Percentiles rank a stretch among this genome's conserved stretches.
phyloP scores from a whole-genome alignment of 1,140 invertebrate genomes.

The Dendroctonus ponderosae region DNA sequence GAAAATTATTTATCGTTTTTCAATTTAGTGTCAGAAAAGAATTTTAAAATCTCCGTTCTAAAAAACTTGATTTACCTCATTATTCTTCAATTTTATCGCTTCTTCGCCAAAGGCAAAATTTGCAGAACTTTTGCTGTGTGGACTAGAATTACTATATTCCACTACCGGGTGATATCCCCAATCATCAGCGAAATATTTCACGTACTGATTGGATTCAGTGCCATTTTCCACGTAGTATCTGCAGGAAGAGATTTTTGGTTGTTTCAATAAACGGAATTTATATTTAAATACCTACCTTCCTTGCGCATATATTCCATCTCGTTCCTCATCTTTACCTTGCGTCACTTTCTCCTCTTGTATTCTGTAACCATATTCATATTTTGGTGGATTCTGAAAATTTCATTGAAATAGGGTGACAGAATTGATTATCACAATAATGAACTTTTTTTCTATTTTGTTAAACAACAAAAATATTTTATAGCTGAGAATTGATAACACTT shows the following conservation, averaged over 20 bases:
- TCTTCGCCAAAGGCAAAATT: conserved; percentile 58
- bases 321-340: conserved; percentile 59
- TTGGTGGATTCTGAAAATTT: conserved; percentile 51
- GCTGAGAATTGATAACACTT: too few species aligned
- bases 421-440: background rate
- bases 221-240: conserved; percentile 45
- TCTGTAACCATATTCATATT: conserved; percentile 56
- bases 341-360: conserved; percentile 51
- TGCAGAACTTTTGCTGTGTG: conserved; percentile 50
- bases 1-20: background rate
- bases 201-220: conserved; percentile 50
- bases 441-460: too few species aligned
- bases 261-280: background rate
- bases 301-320: conserved; percentile 55
- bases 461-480: too few species aligned
- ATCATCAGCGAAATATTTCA: conserved; percentile 61
- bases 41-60: too few species aligned
- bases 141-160: conserved; percentile 53
- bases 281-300: conserved; percentile 51
- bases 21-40: background rate
- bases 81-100: conserved; percentile 51
- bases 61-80: conserved; percentile 34
- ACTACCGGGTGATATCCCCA: conserved; percentile 64
- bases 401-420: conserved; percentile 34
- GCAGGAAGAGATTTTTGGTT: background rate